phyloP scores from a whole-genome alignment of 2,113 vertebrate genomes.

The Erythrocercus mccallii region DNA sequence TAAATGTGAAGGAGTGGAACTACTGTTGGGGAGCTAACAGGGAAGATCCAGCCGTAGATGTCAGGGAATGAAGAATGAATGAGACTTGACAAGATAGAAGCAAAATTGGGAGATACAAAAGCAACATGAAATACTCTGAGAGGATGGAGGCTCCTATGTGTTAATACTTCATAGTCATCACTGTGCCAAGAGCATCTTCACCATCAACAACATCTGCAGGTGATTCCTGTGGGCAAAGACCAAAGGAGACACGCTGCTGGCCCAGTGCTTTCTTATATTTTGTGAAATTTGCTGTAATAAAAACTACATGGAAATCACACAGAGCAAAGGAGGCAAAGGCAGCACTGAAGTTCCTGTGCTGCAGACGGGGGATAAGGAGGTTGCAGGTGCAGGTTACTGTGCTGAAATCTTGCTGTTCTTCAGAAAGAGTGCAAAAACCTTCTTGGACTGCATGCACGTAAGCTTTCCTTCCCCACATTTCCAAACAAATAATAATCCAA shows the following conservation, averaged over 20 bases:
- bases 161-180: neutral
- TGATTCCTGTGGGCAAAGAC: neutral
- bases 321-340: neutral
- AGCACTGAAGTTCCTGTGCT: accelerated
- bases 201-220: neutral
- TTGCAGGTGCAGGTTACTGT: neutral
- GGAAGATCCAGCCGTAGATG: neutral
- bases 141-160: neutral
- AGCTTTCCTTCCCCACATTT: neutral
- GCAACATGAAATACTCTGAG: neutral
- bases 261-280: neutral
- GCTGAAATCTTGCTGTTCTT: neutral
- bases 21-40: neutral
- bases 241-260: neutral
- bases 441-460: accelerated
- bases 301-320: accelerated
- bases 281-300: neutral
- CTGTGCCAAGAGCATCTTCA: neutral
- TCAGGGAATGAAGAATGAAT: neutral
- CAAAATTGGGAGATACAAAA: neutral
- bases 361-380: neutral
- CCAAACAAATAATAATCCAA: neutral
- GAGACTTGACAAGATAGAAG: neutral
- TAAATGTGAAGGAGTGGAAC: neutral
- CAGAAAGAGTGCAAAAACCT: neutral